Conservation (phyloP, 2,888 invertebrate genomes). For the Stomorhina lunata region DNA sequence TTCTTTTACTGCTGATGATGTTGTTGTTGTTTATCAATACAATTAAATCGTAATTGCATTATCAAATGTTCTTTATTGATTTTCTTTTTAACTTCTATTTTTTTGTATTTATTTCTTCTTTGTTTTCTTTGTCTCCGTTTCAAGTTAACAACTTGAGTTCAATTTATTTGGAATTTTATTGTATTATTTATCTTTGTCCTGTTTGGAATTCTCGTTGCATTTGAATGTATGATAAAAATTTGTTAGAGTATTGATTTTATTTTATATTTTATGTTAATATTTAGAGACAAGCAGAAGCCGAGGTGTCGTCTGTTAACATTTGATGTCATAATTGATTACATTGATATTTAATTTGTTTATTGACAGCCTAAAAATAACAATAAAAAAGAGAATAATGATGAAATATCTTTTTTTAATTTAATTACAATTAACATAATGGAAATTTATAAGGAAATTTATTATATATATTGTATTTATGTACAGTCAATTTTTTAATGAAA, state of each 20-base stretch:
- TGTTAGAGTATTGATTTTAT: background rate
- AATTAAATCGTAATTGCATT: slow-evolving; percentile 33
- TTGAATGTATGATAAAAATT: slow-evolving; percentile 6
- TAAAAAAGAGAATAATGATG: background rate
- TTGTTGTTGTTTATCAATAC: background rate
- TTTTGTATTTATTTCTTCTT: too few relatives aligned
- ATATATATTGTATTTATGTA: too few relatives aligned
- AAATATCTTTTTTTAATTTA: slow-evolving; percentile 24
- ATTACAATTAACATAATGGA: background rate
- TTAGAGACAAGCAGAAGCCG: slow-evolving; percentile 27
- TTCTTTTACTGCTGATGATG: background rate
- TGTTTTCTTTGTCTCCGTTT: background rate
- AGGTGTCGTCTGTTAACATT: slow-evolving; percentile 15
- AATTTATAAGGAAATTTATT: too few relatives aligned
- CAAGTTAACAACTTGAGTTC: background rate
- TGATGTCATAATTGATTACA: slow-evolving; percentile 59
- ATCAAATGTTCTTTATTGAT: slow-evolving; percentile 44
- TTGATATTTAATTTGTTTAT: slow-evolving; percentile 32
- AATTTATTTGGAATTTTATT: background rate
- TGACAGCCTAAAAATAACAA: slow-evolving; percentile 47
- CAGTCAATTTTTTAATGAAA: too few relatives aligned
- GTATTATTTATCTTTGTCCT: background rate
- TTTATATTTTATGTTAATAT: background rate
- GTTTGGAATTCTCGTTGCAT: background rate
- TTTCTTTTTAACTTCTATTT: too few relatives aligned